These are phyloP conservation scores for Ooceraea biroi DNA, from an alignment of 1,140 invertebrate genomes.

Conservation along the genomic window DNA sequence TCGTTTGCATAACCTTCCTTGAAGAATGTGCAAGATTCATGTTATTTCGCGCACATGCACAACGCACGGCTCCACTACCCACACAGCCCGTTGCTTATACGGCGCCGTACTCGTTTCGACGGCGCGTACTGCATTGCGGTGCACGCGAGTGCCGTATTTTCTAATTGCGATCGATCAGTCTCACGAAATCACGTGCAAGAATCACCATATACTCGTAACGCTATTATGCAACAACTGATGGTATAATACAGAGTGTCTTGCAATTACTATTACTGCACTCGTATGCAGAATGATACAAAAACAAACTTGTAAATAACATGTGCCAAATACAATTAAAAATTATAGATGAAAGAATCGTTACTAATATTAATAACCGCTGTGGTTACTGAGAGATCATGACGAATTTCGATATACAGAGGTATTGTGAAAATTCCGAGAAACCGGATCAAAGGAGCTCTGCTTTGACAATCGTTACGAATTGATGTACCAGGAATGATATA, in stretches of 20 bases:
- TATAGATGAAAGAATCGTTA: conserved; percentile 24
- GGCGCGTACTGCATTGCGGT: conserved; percentile 28
- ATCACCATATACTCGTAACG: too few species aligned
- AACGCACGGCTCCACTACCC: background rate
- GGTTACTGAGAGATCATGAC: background rate
- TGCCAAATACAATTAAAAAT: background rate
- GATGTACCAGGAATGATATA: background rate
- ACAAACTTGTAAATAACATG: background rate
- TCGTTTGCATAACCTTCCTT: conserved; percentile 48
- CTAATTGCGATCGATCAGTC: conserved; percentile 27
- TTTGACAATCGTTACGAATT: conserved; percentile 7
- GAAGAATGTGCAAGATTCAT: conserved; percentile 53
- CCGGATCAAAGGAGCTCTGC: background rate
- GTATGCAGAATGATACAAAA: too few species aligned
- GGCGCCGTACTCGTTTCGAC: conserved; percentile 35
- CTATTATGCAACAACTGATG: too few species aligned
- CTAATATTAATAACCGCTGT: background rate
- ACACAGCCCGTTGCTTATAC: conserved; percentile 22
- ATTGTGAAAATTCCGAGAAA: background rate
- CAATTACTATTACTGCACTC: too few species aligned
- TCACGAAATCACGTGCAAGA: too few species aligned
- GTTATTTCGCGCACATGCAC: background rate
- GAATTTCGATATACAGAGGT: background rate
- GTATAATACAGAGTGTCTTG: too few species aligned
- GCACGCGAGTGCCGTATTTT: conserved; percentile 31